A percentile compares a stretch with the other conserved stretches of the same genome.
Evolutionary conservation across 2,888 invertebrate species (phyloP).

Genomic region (Noctua pronuba): DNA sequence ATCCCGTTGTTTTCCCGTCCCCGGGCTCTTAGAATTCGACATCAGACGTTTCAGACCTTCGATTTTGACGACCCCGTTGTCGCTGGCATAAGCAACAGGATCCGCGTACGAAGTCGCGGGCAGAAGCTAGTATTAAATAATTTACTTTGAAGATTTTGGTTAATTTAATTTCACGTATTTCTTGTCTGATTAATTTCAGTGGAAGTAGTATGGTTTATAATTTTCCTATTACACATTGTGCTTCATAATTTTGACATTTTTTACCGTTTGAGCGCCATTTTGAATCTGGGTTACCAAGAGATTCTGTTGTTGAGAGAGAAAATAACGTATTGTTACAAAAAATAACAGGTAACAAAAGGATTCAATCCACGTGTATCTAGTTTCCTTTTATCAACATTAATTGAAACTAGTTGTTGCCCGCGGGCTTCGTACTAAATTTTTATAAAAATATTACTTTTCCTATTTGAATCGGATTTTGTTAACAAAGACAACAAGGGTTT

Average conservation of each 20-base stretch:
- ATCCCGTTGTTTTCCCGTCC: no score
- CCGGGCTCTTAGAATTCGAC: no score
- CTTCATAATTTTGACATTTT: background rate
- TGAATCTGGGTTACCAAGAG: background rate
- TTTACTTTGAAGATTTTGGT: slow-evolving; percentile 7
- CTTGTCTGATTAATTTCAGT: background rate
- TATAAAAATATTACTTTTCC: no score
- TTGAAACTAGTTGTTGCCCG: no score
- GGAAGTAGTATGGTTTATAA: background rate
- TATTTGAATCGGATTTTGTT: no score
- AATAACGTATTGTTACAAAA: background rate
- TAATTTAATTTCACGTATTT: background rate
- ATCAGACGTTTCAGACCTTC: no score
- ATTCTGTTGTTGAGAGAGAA: background rate
- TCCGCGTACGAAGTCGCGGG: no score
- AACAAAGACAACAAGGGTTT: no score
- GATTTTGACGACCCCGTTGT: no score
- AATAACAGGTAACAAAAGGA: background rate
- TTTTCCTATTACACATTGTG: background rate
- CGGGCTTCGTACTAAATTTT: no score
- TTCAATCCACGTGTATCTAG: background rate
- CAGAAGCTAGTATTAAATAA: no score
- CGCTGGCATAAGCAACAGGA: no score
- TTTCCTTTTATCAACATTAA: background rate
- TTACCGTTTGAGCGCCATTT: background rate